These are phyloP conservation scores for Heliconius hermathena DNA, from an alignment of 1,140 invertebrate species.

Conservation along the genomic window DNA sequence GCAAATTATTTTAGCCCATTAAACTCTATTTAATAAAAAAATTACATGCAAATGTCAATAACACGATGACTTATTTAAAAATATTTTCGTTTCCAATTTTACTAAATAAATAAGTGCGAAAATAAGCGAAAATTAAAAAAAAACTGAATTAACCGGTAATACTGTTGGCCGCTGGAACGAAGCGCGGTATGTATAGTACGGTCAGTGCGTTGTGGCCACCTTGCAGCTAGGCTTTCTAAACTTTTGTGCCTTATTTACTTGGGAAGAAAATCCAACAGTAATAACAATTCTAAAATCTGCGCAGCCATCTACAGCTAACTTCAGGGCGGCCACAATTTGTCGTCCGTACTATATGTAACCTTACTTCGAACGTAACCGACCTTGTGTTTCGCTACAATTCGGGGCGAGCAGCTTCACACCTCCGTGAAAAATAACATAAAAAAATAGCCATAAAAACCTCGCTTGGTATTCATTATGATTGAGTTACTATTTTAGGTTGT, in stretches of 20 bases:
- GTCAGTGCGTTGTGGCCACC: too few species aligned
- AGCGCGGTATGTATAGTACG: neutral
- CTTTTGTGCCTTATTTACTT: too few species aligned
- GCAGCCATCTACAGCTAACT: too few species aligned
- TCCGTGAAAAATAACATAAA: slow-evolving; percentile 23
- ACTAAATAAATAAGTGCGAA: neutral
- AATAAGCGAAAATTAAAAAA: neutral
- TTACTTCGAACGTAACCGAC: slow-evolving; percentile 65
- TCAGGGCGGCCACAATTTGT: too few species aligned
- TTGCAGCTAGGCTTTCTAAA: too few species aligned
- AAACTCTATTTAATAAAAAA: neutral
- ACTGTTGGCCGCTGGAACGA: neutral
- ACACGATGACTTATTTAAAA: neutral
- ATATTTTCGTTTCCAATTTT: neutral
- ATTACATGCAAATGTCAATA: neutral
- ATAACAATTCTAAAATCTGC: too few species aligned
- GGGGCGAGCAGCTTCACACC: slow-evolving; percentile 58
- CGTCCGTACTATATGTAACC: neutral
- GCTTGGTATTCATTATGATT: neutral
- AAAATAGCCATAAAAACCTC: slow-evolving; percentile 3
- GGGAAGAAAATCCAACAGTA: too few species aligned
- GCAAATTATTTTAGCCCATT: neutral
- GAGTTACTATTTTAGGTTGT: neutral
- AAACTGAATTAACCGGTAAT: neutral
- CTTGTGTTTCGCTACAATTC: slow-evolving; percentile 62